Evolutionary conservation across 2,113 vertebrate genomes (phyloP).

Genomic region (Rhynchopsitta pachyrhyncha): DNA sequence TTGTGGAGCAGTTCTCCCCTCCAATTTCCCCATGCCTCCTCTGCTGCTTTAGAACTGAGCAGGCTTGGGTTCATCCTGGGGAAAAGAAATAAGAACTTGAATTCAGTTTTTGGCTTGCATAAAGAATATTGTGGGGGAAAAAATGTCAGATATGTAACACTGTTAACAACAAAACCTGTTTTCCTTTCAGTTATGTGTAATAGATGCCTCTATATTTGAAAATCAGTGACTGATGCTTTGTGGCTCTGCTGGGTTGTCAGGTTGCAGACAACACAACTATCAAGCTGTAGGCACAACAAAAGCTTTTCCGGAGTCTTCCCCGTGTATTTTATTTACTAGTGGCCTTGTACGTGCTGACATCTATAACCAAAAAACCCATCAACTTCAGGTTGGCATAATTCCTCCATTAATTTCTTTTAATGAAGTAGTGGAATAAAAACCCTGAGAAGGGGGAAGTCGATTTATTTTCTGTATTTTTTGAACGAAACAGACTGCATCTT

Average conservation of each 20-base stretch:
- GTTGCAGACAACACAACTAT: not conserved
- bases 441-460: not conserved
- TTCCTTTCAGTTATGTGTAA: not conserved
- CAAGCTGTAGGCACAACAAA: not conserved
- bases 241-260: not conserved
- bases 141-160: not conserved
- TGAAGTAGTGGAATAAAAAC: not conserved
- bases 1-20: not conserved
- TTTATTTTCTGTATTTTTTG: not conserved
- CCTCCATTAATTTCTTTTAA: not conserved
- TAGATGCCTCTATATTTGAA: not conserved
- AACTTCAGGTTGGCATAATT: not conserved
- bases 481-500: not conserved
- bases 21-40: rapidly evolving
- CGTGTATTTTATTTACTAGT: not conserved
- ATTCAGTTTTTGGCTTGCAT: not conserved
- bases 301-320: not conserved
- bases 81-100: not conserved
- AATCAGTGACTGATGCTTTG: not conserved
- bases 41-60: not conserved
- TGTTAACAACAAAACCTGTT: not conserved
- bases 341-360: not conserved
- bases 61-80: not conserved
- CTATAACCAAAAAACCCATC: not conserved
- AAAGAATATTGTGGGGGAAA: not conserved